Percentiles rank a stretch among this genome's conserved stretches.
These are phyloP conservation scores for Diadromus collaris DNA, from an alignment of 2,888 invertebrate species.

Conservation along the genomic window DNA sequence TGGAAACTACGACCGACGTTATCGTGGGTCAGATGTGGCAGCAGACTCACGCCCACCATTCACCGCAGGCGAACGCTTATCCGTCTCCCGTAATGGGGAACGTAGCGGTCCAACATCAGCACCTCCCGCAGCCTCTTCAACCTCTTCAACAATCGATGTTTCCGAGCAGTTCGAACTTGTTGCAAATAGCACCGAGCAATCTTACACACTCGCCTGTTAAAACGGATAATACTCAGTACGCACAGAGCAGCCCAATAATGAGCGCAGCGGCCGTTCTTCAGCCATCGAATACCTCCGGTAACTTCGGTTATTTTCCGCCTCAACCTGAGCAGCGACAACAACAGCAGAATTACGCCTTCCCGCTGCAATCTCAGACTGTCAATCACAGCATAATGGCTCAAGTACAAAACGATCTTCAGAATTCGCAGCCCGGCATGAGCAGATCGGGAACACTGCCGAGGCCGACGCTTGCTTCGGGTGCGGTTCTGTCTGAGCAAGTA, in stretches of 20 bases:
- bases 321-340: slow-evolving; percentile 50
- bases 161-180: slow-evolving; percentile 54
- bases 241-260: slow-evolving; percentile 44
- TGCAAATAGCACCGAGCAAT: slow-evolving; percentile 66
- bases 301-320: slow-evolving; percentile 45
- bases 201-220: slow-evolving; percentile 53
- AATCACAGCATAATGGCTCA: slow-evolving; percentile 66
- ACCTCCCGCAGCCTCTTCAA: slow-evolving; percentile 25
- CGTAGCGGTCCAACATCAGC: slow-evolving; percentile 27
- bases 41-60: slow-evolving; percentile 67
- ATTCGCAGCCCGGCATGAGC: slow-evolving; percentile 43
- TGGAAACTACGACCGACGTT: slow-evolving; percentile 71
- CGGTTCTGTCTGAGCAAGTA: slow-evolving; percentile 75
- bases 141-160: slow-evolving; percentile 44
- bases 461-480: slow-evolving; percentile 64
- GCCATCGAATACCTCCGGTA: slow-evolving; percentile 27
- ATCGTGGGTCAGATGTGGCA: slow-evolving; percentile 77
- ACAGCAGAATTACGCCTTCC: slow-evolving; percentile 59
- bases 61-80: slow-evolving; percentile 60
- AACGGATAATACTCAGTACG: slow-evolving; percentile 58
- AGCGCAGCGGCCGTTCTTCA: slow-evolving; percentile 55
- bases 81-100: slow-evolving; percentile 24
- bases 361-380: slow-evolving; percentile 29
- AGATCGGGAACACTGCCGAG: slow-evolving; percentile 58
- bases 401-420: slow-evolving; percentile 72